Conservation (phyloP, 1,140 invertebrate genomes). For the Pissodes strobi region DNA sequence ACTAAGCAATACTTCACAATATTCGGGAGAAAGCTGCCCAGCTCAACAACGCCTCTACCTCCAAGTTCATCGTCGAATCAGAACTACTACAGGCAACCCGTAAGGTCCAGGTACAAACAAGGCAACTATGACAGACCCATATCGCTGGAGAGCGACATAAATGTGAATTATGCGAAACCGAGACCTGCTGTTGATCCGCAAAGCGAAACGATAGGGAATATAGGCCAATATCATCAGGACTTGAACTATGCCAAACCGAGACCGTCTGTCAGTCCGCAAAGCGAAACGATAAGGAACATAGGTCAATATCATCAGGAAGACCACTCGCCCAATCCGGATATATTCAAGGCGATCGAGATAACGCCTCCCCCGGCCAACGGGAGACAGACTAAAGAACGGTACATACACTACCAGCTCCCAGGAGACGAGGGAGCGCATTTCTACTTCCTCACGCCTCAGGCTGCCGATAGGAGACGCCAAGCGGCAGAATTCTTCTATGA, state of each 20-base stretch:
- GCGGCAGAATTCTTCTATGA: conserved; percentile 7
- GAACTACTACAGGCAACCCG: conserved; percentile 16
- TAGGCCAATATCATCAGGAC: conserved; percentile 36
- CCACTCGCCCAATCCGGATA: conserved; percentile 18
- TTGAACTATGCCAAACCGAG: conserved; percentile 65
- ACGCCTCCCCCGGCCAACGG: conserved; percentile 3
- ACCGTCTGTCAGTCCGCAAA: conserved; percentile 68
- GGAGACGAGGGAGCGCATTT: conserved; percentile 71
- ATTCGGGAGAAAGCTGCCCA: conserved; percentile 71
- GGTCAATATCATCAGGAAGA: conserved; percentile 31
- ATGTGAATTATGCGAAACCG: conserved; percentile 65
- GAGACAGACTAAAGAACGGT: conserved; percentile 14
- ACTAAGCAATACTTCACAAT: conserved; percentile 77
- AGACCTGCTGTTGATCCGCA: conserved; percentile 67
- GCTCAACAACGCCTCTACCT: conserved; percentile 59
- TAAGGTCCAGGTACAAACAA: conserved; percentile 30
- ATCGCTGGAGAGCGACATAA: conserved; percentile 63
- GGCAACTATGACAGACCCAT: conserved; percentile 54
- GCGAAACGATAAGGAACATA: conserved; percentile 58
- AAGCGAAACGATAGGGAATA: conserved; percentile 58
- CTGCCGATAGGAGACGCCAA: conserved; percentile 55
- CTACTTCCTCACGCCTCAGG: conserved; percentile 75
- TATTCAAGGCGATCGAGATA: conserved; percentile 39
- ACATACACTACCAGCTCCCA: conserved; percentile 59
- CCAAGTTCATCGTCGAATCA: conserved; percentile 21